Base-by-base conservation (phyloP, 2,113 vertebrate species). In the Holacanthus passer region DNA sequence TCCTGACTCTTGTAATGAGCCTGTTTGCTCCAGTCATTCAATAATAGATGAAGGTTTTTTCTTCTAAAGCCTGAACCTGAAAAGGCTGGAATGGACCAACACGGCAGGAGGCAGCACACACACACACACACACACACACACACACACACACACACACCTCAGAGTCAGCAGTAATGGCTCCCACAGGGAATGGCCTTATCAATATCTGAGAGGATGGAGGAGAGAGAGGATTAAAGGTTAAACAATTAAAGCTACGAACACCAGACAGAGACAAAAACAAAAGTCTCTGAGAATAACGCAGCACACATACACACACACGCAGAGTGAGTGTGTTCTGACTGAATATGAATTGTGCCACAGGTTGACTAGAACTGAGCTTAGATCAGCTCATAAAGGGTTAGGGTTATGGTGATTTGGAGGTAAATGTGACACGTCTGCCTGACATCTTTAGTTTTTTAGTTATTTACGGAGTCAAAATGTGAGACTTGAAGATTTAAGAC, bases 31-130 rank as follows among this genome's bases (percentile, higher is more conserved):
- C 45, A 47, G 39, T 59, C 73, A 29, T 35, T 89, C 81, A 86
- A 81, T 86, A 83, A 86, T 84, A 75, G 39, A 86, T 84, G 73
- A 78, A 76, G n/a, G 65, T 31, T 58, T 79, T 84, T 73, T 65
- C 75, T 76, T 77, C 48, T 82, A 35, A 66, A 80, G 73, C n/a
- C 67, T 53, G 48, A 77, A 81, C 71, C 48, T 83, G 52, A 53
- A 77, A 56, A 77, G 63, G 76, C 41, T 39, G 75, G 7, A 84
- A 47, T 50, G 65, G 53, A 79, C 45, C 16, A 13, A 13, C 43
- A 31, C 72, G 62, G 85, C 72, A 80, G 55, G 71, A 45, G 65
- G 31, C 41, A 60, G 48, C 11, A 39, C 32, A 20, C 64, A 50
- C 65, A 41, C 58, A 63, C 62, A 56, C 62, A 27, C 19, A n/a